These are phyloP conservation scores for Molorchus minor DNA, from an alignment of 2,888 invertebrate genomes.

Conservation along the genomic window DNA sequence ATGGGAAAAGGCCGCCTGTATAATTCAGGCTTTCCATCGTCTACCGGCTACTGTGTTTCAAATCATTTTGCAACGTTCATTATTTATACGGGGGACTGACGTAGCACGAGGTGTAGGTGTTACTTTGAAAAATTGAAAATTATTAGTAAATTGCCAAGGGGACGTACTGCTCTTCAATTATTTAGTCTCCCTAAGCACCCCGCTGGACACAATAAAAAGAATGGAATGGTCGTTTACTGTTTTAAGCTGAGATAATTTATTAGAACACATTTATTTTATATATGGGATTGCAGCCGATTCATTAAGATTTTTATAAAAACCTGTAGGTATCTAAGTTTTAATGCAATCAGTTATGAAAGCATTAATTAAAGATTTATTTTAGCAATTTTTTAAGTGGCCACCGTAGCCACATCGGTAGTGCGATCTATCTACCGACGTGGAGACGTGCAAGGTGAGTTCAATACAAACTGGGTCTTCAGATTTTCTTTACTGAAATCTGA, in stretches of 20 bases:
- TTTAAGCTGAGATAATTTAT: slow-evolving; percentile 15
- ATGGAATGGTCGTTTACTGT: slow-evolving; percentile 17
- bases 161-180: slow-evolving; percentile 37
- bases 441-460: no score
- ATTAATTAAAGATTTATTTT: no score
- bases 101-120: slow-evolving; percentile 31
- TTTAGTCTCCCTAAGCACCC: slow-evolving; percentile 28
- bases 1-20: slow-evolving; percentile 49
- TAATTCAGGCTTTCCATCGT: slow-evolving; percentile 41
- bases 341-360: no score
- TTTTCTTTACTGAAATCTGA: no score
- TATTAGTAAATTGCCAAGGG: slow-evolving; percentile 40
- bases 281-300: background rate
- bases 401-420: no score
- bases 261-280: background rate
- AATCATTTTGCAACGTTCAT: slow-evolving; percentile 48
- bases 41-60: slow-evolving; percentile 44
- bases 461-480: no score
- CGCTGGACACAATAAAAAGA: slow-evolving; percentile 28
- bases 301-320: background rate
- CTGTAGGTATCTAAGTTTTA: background rate
- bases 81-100: slow-evolving; percentile 40
- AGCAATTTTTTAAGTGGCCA: no score
- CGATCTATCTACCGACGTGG: no score
- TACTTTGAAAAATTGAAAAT: slow-evolving; percentile 46